Evolutionary conservation across 2,888 invertebrate species (phyloP), one percentile per base, ranked within the genome.

Genomic region (Rhopalosiphum nymphaeae): DNA sequence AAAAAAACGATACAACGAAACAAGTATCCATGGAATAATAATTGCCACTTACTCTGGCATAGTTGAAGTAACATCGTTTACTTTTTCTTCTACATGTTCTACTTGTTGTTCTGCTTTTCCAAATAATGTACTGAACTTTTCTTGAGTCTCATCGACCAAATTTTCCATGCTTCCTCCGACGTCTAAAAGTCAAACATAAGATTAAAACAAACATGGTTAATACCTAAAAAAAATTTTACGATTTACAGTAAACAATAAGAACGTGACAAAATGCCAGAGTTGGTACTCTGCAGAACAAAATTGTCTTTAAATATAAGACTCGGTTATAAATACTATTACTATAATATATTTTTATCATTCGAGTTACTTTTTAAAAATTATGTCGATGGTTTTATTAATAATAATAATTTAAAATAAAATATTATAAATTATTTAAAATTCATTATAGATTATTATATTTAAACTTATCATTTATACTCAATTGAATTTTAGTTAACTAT

Each of bases 51-150:
- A 94, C 90, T 91, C 91, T 21, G 91, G 86, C 86, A 67, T 61
- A 36, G 42, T 29, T n/a, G 86, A 90, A 42, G 89, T 86, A 67
- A 36, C 9, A 91, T 86, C 91, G 10, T 94, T 94, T 56, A 93
- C 67, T 56, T 42, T 88, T 11, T 91, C 53, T n/a, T 90, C n/a
- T 53, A 67, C n/a, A n/a, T 94, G n/a, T 25, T 91, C 91, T 26
- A 53, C 53, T 67, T 86, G 67, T 85, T 91, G 29, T 87, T 91
- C 94, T 16, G 57, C 67, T 91, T 94, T 91, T 53, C 90, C 90
- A 86, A 94, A 94, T 42, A 94, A 91, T 13, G 94, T 87, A 87
- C 94, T 36, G n/a, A 94, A 46, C 87, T 94, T 94, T 94, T 91
- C 94, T 44, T 94, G 94, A 42, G 94, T 94, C 11, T 91, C 94